Evolutionary conservation across 2,888 invertebrate species (phyloP), one percentile per base, ranked within the genome.

Genomic region (Alcis repandata): DNA sequence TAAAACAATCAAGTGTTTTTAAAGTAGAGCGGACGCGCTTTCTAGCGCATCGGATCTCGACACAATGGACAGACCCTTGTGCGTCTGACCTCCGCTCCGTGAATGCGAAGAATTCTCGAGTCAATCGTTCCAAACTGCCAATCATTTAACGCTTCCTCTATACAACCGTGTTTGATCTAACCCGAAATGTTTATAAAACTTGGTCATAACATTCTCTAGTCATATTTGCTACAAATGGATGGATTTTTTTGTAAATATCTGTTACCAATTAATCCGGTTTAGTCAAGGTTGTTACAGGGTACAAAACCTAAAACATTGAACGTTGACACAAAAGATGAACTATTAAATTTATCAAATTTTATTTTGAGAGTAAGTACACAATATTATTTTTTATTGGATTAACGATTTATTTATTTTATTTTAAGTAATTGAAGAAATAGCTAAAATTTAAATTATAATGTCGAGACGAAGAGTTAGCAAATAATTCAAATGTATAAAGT

Each of bases 261-360:
- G 27, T 27, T 4, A 27, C 27, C 27, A 27, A 27, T 27, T 68
- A 69, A 75, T 72, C 83, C 79, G 82, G 79, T 80, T n/a, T 78
- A 83, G 79, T 80, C 85, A 85, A 85, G 87, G 85, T 88, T 84
- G 73, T 86, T 82, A 87, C 88, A 89, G 89, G 89, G 89, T 89
- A 89, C 86, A 80, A 73, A 70, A 74, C 73, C 74, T 69, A 68
- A 76, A 74, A 22, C n/a, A n/a, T n/a, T 13, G 2, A 27, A 4
- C 6, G 32, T 41, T 61, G 80, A 82, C 85, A 87, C 82, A 84
- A 83, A 81, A 78, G 69, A 32, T 69, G 61, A 68, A 79, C 73
- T 72, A 68, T 58, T 63, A 68, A 68, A 68, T 71, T 67, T 38
- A 68, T 70, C 63, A 69, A 65, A 66, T 56, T 51, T 58, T 49